Evolutionary conservation across 2,113 vertebrate genomes (phyloP).

Genomic region (Herpetotheres cachinnans): DNA sequence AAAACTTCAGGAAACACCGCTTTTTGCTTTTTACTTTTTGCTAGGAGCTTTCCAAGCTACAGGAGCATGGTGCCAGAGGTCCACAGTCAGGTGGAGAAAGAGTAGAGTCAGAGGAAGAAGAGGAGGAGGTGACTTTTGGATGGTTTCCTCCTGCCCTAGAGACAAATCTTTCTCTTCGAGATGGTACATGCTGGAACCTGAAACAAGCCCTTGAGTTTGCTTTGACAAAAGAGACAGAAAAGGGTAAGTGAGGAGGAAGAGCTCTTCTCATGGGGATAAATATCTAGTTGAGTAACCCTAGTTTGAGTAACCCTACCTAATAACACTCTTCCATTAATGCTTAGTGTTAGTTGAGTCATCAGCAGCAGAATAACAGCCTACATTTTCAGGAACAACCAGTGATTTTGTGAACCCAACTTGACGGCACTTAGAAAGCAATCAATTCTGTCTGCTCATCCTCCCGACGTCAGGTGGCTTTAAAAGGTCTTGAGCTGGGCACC

Average conservation of each 20-base stretch:
- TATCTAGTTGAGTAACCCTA: constrained; percentile 21
- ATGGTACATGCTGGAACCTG: not conserved
- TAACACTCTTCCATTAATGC: not conserved
- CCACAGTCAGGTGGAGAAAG: not conserved
- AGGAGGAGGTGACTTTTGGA: not conserved
- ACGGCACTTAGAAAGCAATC: not conserved
- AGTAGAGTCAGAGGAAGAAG: not conserved
- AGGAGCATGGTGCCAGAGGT: not conserved
- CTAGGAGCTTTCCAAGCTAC: not conserved
- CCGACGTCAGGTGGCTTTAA: rapidly evolving
- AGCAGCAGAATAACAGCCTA: not conserved
- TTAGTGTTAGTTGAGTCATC: not conserved
- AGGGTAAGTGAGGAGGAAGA: constrained; percentile 19
- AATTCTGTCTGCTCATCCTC: rapidly evolving
- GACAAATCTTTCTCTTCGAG: constrained; percentile 33
- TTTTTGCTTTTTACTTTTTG: not conserved
- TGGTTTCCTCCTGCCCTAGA: not conserved
- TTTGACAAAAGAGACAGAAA: constrained; percentile 21
- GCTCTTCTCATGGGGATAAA: constrained; percentile 22
- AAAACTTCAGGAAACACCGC: not conserved
- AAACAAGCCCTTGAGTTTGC: not conserved
- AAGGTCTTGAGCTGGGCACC: not conserved
- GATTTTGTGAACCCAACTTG: not conserved
- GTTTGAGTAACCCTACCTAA: constrained; percentile 38
- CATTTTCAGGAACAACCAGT: not conserved